phyloP scores from a whole-genome alignment of 1,140 invertebrate species.

The Drosophila funebris region DNA sequence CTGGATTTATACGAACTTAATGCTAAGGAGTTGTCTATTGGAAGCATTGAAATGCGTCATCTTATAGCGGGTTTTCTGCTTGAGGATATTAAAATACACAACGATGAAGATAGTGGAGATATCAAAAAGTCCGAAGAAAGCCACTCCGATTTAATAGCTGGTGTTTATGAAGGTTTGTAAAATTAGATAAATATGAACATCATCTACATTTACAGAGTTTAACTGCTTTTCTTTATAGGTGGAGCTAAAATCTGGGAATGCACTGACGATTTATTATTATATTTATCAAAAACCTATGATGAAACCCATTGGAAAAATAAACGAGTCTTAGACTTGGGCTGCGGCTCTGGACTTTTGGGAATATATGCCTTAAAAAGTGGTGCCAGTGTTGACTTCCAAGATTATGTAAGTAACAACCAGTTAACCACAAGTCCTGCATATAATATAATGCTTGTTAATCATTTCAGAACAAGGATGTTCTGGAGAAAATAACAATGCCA shows the following conservation, averaged over 20 bases:
- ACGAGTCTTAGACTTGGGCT: slow-evolving; percentile 92
- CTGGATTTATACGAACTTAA: slow-evolving; percentile 83
- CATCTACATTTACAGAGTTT: background rate
- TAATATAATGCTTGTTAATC: background rate
- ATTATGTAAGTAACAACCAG: slow-evolving; percentile 89
- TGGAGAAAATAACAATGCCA: slow-evolving; percentile 87
- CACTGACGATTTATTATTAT: slow-evolving; percentile 90
- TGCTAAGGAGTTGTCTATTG: slow-evolving; percentile 48
- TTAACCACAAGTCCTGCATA: slow-evolving; percentile 2
- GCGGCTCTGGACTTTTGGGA: slow-evolving; percentile 93
- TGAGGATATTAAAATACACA: slow-evolving; percentile 66
- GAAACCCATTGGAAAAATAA: slow-evolving; percentile 68
- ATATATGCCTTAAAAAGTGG: slow-evolving; percentile 88
- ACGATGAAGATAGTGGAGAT: slow-evolving; percentile 74
- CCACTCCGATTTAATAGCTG: slow-evolving; percentile 89
- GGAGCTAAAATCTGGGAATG: slow-evolving; percentile 96
- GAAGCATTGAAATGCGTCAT: slow-evolving; percentile 43
- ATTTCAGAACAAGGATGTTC: slow-evolving; percentile 73
- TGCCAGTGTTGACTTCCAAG: slow-evolving; percentile 92
- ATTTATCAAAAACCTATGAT: slow-evolving; percentile 84
- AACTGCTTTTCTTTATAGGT: slow-evolving; percentile 85
- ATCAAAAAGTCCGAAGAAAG: slow-evolving; percentile 87
- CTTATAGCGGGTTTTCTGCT: slow-evolving; percentile 68
- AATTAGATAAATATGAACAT: background rate
- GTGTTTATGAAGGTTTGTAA: slow-evolving; percentile 89